Evolutionary conservation across 2,888 invertebrate genomes (phyloP), one percentile per base, ranked within the genome.

Genomic region (Kryphioiulus occultus): DNA sequence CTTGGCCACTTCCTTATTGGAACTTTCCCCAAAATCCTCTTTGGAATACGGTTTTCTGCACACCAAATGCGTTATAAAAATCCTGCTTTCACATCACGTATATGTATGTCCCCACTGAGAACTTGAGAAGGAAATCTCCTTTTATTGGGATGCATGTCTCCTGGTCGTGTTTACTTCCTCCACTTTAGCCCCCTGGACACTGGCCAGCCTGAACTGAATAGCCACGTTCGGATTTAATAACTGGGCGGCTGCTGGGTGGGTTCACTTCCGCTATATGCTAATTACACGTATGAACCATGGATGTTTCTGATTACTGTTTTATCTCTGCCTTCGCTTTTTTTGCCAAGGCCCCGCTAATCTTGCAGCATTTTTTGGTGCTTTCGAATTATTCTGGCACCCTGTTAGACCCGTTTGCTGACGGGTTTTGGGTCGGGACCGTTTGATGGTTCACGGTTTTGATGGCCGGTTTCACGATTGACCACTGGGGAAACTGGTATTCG

Each of bases 211-310:
- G 78, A 30, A 30, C 78, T 30, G 30, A 78, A 78, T 78, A 78
- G 78, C 78, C 78, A 68, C 22, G 68, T 22, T 22, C 68, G 68
- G 12, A 68, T 26, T 30, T 78, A 78, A 78, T 78, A 78, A 78
- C 78, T 78, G 30, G 78, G 78, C 15, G 78, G 30, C 12, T 10
- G 22, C 26, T 9, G 68, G 47, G 68, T 22, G 26, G 26, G 22
- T 30, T 78, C 78, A 78, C 78, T 78, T 78, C 78, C 78, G 30
- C 78, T 30, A 78, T 78, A 78, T 78, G 78, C 78, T 78, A 78
- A 78, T 78, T 78, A 30, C 30, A 12, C 15, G 15, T 30, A 30
- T 12, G 30, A 68, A 26, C 26, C n/a, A 9, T n/a, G 22, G 26
- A 1, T 30, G 22, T 78, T 78, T 78, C 15, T 78, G 78, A 78